Conservation (phyloP, 2,113 vertebrate species). For the Scartelaos histophorus region DNA sequence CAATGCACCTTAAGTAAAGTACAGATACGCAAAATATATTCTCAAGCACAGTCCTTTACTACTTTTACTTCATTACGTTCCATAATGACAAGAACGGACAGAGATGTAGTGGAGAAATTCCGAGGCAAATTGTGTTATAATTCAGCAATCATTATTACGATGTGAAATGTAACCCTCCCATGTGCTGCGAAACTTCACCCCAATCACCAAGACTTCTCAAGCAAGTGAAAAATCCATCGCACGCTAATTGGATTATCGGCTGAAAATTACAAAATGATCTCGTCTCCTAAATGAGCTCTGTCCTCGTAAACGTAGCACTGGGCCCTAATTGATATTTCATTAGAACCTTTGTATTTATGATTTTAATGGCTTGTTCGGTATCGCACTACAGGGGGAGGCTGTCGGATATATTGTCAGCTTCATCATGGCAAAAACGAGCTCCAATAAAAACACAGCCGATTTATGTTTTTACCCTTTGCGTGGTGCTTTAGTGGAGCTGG, state of each 20-base stretch:
- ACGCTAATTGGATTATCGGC: constrained; percentile 72
- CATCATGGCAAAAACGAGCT: constrained; percentile 51
- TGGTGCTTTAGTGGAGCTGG: constrained; percentile 66
- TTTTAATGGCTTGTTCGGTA: constrained; percentile 64
- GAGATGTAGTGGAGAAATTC: constrained; percentile 3
- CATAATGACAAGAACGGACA: constrained; percentile 13
- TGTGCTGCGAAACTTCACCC: constrained; percentile 63
- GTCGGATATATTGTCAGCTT: constrained; percentile 57
- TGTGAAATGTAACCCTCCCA: constrained; percentile 57
- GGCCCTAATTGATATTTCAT: constrained; percentile 80
- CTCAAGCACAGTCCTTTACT: no score
- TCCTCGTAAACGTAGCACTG: constrained; percentile 61
- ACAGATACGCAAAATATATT: no score
- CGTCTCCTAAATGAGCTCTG: constrained; percentile 69
- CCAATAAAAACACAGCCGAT: constrained; percentile 62
- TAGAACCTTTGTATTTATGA: constrained; percentile 74
- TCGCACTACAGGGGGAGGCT: constrained; percentile 39
- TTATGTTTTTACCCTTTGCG: constrained; percentile 74
- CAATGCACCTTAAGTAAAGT: no score
- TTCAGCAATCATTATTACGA: constrained; percentile 53
- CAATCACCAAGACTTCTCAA: constrained; percentile 63
- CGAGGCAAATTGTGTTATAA: constrained; percentile 36
- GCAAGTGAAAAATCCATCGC: constrained; percentile 59
- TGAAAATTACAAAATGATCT: constrained; percentile 64
- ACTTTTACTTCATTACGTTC: no score